These are phyloP conservation scores for Drepanosiphum platanoidis DNA, from an alignment of 2,888 invertebrate species.

Conservation along the genomic window DNA sequence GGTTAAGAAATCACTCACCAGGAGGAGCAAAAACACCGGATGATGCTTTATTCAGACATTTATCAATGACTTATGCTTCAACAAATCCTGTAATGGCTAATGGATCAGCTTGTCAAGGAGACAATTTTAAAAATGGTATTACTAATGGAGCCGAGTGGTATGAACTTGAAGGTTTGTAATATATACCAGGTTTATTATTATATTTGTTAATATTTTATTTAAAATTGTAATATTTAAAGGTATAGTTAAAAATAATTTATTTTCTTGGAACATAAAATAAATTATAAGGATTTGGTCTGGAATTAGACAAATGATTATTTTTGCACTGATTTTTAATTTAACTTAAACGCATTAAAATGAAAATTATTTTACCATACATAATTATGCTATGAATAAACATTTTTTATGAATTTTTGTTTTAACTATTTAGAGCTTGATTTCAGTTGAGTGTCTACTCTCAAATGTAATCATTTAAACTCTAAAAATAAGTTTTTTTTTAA, in stretches of 20 bases:
- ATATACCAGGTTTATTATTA: neutral
- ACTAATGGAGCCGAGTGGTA: slow-evolving; percentile 96
- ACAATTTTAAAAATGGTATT: slow-evolving; percentile 81
- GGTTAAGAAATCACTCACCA: slow-evolving; percentile 57
- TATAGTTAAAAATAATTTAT: neutral
- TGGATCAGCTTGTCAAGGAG: slow-evolving; percentile 77
- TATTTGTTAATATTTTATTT: neutral
- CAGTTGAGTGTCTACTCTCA: too few relatives aligned
- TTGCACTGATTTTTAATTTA: too few relatives aligned
- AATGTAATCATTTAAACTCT: too few relatives aligned
- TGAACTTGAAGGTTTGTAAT: slow-evolving; percentile 75
- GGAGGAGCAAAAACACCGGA: slow-evolving; percentile 82
- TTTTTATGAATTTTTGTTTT: too few relatives aligned
- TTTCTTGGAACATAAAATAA: neutral
- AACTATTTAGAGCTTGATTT: too few relatives aligned
- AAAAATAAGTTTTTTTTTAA: too few relatives aligned
- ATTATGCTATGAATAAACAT: too few relatives aligned
- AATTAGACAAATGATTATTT: too few relatives aligned
- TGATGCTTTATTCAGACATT: slow-evolving; percentile 79
- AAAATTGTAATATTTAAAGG: neutral
- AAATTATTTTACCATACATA: too few relatives aligned
- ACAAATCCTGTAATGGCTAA: slow-evolving; percentile 79
- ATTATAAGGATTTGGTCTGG: too few relatives aligned
- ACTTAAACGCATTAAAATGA: too few relatives aligned
- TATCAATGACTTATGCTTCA: slow-evolving; percentile 81